Conservation (phyloP, 2,797 vertebrate genomes). For the Notolepis coatsorum region DNA sequence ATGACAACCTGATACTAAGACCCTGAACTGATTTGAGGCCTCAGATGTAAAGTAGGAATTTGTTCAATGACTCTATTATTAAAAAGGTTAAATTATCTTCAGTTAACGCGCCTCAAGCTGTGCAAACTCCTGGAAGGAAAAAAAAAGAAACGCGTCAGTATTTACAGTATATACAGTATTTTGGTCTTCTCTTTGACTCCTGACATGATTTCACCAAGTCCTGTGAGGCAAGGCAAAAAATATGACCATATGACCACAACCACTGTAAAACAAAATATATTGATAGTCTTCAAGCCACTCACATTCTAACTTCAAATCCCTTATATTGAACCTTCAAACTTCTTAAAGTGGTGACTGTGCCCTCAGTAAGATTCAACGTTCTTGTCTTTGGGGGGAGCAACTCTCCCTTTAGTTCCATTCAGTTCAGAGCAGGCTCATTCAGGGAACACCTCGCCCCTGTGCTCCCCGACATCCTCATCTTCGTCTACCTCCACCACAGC, state of each 20-base stretch:
- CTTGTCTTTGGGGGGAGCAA: too few relatives aligned
- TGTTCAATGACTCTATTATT: too few relatives aligned
- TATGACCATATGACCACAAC: background rate
- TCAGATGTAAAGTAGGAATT: too few relatives aligned
- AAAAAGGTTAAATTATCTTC: too few relatives aligned
- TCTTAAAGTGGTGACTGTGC: too few relatives aligned
- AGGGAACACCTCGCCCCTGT: constrained; percentile 21
- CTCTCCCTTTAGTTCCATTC: background rate
- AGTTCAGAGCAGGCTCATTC: background rate
- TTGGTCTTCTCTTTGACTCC: background rate
- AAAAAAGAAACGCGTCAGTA: background rate
- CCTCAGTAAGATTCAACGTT: background rate
- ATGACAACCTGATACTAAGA: too few relatives aligned
- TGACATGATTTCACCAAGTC: background rate
- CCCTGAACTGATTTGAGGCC: too few relatives aligned
- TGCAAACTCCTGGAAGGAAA: too few relatives aligned
- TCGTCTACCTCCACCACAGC: constrained; percentile 23
- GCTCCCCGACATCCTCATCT: constrained; percentile 26
- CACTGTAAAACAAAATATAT: background rate
- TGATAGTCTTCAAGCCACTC: background rate
- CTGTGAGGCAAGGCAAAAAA: background rate
- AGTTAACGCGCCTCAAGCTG: too few relatives aligned
- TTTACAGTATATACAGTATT: background rate
- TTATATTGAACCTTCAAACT: too few relatives aligned
- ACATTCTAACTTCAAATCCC: background rate